phyloP scores from a whole-genome alignment of 2,888 invertebrate species.

The Drosophila engyochracea region DNA sequence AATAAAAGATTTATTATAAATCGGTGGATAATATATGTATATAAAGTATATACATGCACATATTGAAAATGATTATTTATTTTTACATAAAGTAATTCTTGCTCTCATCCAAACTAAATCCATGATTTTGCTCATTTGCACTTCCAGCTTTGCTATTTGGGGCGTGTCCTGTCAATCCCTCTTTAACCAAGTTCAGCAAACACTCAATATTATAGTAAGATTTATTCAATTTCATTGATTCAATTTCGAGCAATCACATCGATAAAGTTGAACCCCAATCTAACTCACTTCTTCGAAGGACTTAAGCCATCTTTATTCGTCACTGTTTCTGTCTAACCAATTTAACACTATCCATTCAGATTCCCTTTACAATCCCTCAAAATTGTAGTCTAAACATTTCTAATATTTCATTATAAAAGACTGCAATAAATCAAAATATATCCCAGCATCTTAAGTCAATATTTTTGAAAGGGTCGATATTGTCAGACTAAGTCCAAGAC shows the following conservation, averaged over 20 bases:
- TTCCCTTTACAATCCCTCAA: background rate
- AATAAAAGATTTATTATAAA: background rate
- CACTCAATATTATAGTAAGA: background rate
- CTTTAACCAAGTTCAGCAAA: background rate
- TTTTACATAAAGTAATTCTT: background rate
- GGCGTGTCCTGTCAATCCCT: background rate
- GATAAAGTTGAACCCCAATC: background rate
- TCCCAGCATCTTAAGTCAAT: background rate
- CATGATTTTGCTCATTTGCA: background rate
- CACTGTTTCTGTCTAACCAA: background rate
- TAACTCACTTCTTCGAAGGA: background rate
- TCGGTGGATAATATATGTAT: background rate
- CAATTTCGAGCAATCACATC: background rate
- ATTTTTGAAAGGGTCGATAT: background rate
- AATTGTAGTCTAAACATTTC: background rate
- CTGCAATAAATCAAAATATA: background rate
- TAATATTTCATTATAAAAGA: too few relatives aligned
- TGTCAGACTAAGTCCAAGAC: background rate
- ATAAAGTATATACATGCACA: too few relatives aligned
- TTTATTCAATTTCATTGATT: background rate
- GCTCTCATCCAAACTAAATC: background rate
- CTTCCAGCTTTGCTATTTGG: background rate
- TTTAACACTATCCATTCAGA: too few relatives aligned
- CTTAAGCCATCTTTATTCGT: too few relatives aligned
- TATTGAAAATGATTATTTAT: background rate